Evolutionary conservation across 2,113 vertebrate genomes (phyloP).

Genomic region (Lagopus leucura): DNA sequence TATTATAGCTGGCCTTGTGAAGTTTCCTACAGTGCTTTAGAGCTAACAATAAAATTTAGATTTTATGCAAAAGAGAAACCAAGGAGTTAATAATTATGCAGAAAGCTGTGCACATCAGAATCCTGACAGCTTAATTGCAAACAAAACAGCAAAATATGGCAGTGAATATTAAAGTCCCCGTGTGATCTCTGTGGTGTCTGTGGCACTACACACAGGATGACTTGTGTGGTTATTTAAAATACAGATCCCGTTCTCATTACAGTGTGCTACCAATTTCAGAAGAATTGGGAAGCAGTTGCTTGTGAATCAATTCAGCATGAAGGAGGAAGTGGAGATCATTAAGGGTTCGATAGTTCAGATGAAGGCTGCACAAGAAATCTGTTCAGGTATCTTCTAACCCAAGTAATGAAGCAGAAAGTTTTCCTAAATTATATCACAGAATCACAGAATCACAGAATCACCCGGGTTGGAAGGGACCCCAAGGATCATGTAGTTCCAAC

Average conservation of each 20-base stretch:
- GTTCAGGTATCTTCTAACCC: neutral
- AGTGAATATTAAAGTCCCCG: neutral
- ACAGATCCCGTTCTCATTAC: neutral
- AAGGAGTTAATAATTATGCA: slow-evolving; percentile 11
- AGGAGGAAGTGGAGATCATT: neutral
- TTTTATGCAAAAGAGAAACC: neutral
- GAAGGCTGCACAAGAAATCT: neutral
- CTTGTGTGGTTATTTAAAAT: neutral
- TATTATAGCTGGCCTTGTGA: neutral
- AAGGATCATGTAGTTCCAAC: too few species aligned
- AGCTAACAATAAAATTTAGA: neutral
- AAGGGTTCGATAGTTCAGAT: neutral
- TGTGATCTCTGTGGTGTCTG: neutral
- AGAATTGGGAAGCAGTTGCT: neutral
- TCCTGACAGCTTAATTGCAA: slow-evolving; percentile 52
- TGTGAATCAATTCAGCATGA: neutral
- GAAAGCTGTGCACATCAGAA: neutral
- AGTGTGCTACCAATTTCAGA: neutral
- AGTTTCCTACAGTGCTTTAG: neutral
- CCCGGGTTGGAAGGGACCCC: too few species aligned
- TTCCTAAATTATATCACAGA: neutral
- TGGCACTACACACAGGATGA: neutral
- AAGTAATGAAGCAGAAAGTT: neutral
- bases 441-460: too few species aligned
- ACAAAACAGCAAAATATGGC: neutral